These are phyloP conservation scores for Enchytraeus crypticus DNA, from an alignment of 2,888 invertebrate genomes.

Conservation along the genomic window DNA sequence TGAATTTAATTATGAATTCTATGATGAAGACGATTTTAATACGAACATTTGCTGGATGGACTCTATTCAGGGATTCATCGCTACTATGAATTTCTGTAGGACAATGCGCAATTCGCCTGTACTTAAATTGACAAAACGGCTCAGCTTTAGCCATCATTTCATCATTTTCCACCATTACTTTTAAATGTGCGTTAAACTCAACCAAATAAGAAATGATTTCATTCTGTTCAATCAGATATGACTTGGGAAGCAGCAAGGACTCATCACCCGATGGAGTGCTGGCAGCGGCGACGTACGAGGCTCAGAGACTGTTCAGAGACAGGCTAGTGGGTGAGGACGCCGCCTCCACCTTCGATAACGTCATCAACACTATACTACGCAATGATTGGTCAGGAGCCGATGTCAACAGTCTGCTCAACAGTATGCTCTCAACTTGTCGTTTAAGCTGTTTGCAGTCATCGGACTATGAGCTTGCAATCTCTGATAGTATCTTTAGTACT, in stretches of 20 bases:
- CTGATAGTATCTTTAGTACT: neutral
- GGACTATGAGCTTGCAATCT: neutral
- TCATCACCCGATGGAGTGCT: conserved; percentile 36
- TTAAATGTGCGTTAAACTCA: no score
- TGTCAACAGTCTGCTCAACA: conserved; percentile 37
- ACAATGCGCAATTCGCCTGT: no score
- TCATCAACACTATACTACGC: conserved; percentile 54
- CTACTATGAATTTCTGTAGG: no score
- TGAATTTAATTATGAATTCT: no score
- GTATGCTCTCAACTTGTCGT: conserved; percentile 8
- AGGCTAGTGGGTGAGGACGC: conserved; percentile 62
- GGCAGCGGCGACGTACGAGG: conserved; percentile 67
- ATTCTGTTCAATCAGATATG: no score
- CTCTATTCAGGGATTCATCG: no score
- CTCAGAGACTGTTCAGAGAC: conserved; percentile 66
- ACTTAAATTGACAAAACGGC: no score
- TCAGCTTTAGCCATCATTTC: no score
- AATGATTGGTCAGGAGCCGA: conserved; percentile 47
- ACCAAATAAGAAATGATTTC: no score
- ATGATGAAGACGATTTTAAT: no score
- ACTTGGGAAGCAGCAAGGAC: conserved; percentile 39
- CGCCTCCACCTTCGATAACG: conserved; percentile 58
- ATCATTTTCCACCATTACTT: no score
- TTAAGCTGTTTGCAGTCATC: neutral
- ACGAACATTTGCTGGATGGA: no score